Conservation (phyloP, 1,140 invertebrate species). For the Thaumetopoea pityocampa region DNA sequence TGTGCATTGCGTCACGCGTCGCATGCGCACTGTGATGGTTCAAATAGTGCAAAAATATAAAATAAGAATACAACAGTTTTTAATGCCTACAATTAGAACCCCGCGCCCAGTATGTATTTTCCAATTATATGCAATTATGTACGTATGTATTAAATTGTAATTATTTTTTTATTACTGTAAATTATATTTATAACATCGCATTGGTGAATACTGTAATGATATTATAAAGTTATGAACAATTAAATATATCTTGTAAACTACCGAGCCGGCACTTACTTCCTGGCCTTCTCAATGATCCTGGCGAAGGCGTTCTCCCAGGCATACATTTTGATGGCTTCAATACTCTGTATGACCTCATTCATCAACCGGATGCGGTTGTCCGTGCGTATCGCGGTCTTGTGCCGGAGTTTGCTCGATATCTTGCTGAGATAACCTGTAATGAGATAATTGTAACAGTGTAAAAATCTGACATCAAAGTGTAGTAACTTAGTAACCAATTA, state of each 20-base stretch:
- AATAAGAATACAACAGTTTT: no score
- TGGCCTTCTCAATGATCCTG: conserved; percentile 77
- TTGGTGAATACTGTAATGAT: no score
- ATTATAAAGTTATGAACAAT: not conserved
- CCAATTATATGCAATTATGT: no score
- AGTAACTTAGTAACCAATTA: not conserved
- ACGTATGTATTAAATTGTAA: no score
- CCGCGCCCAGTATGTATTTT: no score
- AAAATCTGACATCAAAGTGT: not conserved
- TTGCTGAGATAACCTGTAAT: conserved; percentile 82
- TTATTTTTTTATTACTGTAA: no score
- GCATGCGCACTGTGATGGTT: no score
- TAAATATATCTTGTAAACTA: not conserved
- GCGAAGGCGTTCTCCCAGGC: conserved; percentile 92
- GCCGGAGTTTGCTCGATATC: conserved; percentile 78
- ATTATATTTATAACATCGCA: no score
- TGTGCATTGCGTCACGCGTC: no score
- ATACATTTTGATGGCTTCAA: conserved; percentile 93
- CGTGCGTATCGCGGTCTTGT: conserved; percentile 77
- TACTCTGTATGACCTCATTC: conserved; percentile 89
- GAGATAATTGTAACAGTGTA: conserved; percentile 14
- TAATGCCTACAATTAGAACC: no score
- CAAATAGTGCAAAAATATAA: no score
- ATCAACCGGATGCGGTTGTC: conserved; percentile 90
- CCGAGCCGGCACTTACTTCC: conserved; percentile 44